Base-by-base conservation (phyloP, 2,888 invertebrate genomes). In the Drosophila anomalata region DNA sequence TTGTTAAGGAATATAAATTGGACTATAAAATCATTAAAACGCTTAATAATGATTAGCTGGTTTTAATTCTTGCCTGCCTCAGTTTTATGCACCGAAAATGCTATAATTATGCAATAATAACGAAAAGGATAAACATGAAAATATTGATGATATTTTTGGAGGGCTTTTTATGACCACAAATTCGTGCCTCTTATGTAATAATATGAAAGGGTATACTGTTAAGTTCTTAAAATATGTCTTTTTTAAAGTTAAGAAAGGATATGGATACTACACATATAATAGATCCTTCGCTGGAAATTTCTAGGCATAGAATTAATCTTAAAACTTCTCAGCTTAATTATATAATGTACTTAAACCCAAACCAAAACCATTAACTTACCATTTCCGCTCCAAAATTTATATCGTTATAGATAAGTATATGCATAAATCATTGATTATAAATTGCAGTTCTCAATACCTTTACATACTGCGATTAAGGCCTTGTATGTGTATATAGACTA, bases 1-100 rank as follows among this genome's bases (percentile, higher is more conserved):
- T 89, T 84, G 89, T 89, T 89, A 89, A 83, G 71, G 80, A 76
- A 78, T 78, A 89, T 89, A 89, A 90, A 90, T 85, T 88, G 87
- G 84, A 87, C 89, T 90, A 90, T 90, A 85, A 90, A 89, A 89
- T 88, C 84, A 90, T 90, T 90, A 89, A 88, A 82, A 72, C 69
- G 74, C 44, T 72, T 79, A 70, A 74, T 89, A 81, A 86, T 81
- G 79, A 65, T 78, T 69, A 62, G 66, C 53, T 66, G 39, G 33
- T 59, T 82, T 73, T 78, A 78, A 78, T 75, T 74, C 62, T 63
- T 66, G 47, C 56, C 69, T 66, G 47, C 56, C 69, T 62, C 60
- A 36, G 50, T 65, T 78, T 71, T 82, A 75, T 54, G 66, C 65
- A 67, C 52, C 67, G 24, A 69, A 75, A 68, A 54, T 50, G 65